Base-by-base conservation (phyloP, 2,113 vertebrate genomes). In the Coregonus clupeaformis region DNA sequence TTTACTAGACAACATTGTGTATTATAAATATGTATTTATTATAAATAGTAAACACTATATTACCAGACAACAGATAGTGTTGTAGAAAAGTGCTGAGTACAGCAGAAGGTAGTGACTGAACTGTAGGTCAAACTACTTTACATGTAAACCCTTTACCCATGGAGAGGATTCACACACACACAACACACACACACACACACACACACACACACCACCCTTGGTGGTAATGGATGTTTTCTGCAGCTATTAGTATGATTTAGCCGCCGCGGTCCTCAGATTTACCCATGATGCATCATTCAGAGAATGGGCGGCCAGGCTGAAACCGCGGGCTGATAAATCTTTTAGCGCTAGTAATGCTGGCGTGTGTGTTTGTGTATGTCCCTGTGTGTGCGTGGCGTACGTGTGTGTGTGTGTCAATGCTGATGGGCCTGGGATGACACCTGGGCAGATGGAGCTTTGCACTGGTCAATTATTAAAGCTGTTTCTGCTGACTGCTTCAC, bases 401-500 rank as follows among this genome's bases (percentile, higher is more conserved):
- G 27, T n/a, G 27, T 52, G 47, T 52, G 47, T 49, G 16, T 52
- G 49, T 52, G 14, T 52, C 16, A 16, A 52, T 18, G 49, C 5
- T 52, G 49, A 52, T 52, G 49, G 49, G 49, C 16, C 49, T 52
- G 49, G 82, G 91, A 68, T 90, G 92, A 94, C 94, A 93, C 90
- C 90, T 89, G 79, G 84, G 86, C 81, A 89, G 86, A 90, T 80
- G 73, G 88, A 89, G 89, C 88, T 94, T 94, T 93, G 90, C 90
- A 75, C 71, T 79, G 81, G 83, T 95, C 82, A 95, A 96, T 96
- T 94, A 95, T 95, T 95, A 87, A 95, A 88, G 83, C 69, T 69
- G 75, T 91, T 88, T 86, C 86, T 91, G 82, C 72, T 77, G 77
- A 87, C 90, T 92, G 92, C 93, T 92, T 91, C 87, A 62, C 69